Percentiles rank a stretch among this genome's conserved stretches.
These are phyloP conservation scores for Acrocephalus arundinaceus DNA, from an alignment of 2,113 vertebrate species.

Conservation along the genomic window DNA sequence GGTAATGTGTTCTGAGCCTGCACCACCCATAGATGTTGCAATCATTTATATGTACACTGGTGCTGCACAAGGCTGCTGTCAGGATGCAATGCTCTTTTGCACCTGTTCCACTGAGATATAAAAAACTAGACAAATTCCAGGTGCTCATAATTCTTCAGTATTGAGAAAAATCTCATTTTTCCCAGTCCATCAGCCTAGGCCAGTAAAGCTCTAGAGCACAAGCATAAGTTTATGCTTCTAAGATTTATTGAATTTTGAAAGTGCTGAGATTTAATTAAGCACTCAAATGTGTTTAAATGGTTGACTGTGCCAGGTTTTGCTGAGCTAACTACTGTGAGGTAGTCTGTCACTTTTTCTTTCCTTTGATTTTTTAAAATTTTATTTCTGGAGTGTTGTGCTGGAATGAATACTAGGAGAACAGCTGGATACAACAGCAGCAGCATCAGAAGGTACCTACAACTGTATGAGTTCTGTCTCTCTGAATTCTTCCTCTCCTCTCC, in stretches of 20 bases:
- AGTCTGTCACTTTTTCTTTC: neutral
- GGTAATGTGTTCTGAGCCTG: neutral
- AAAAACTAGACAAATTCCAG: neutral
- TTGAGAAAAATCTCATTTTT: neutral
- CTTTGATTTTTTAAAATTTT: neutral
- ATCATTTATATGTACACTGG: neutral
- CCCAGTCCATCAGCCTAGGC: neutral
- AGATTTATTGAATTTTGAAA: neutral
- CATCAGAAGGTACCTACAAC: neutral
- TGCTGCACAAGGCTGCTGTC: neutral
- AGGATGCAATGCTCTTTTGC: neutral
- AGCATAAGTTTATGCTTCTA: neutral
- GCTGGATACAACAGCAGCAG: neutral
- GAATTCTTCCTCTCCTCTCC: neutral
- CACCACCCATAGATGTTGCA: neutral
- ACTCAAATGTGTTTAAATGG: neutral
- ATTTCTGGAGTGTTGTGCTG: neutral
- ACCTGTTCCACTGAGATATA: neutral
- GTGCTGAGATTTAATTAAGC: neutral
- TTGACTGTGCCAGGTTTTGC: neutral
- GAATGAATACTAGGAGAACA: constrained; percentile 27
- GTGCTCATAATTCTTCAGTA: neutral
- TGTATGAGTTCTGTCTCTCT: neutral
- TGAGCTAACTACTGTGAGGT: neutral
- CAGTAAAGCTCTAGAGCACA: neutral